phyloP scores from a whole-genome alignment of 2,888 invertebrate genomes.

The Apocheima hispidaria region DNA sequence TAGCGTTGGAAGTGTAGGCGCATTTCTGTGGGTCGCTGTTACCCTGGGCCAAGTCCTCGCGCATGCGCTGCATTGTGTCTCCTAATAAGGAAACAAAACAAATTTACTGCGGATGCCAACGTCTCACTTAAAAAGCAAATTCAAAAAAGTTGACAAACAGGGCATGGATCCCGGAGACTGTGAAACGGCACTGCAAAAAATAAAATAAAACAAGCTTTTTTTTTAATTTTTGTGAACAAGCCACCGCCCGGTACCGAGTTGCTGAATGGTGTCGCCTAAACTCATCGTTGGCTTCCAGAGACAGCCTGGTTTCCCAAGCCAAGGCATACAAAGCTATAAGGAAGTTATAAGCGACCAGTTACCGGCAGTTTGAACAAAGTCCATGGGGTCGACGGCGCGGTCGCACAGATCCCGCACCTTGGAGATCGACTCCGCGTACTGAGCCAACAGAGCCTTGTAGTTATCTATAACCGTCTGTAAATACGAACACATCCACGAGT shows the following conservation, averaged over 20 bases:
- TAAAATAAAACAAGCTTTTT: no score
- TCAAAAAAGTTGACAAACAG: no score
- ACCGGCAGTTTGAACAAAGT: constrained; percentile 97
- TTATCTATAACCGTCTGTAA: constrained; percentile 92
- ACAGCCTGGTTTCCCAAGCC: no score
- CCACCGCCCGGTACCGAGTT: no score
- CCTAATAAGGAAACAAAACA: constrained; percentile 49
- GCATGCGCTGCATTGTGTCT: constrained; percentile 75
- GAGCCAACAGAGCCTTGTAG: constrained; percentile 90
- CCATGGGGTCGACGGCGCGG: constrained; percentile 97
- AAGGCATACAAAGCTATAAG: not conserved
- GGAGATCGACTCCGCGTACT: constrained; percentile 96
- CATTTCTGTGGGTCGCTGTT: constrained; percentile 63
- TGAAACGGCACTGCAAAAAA: no score
- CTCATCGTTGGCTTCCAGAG: no score
- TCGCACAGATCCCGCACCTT: constrained; percentile 96
- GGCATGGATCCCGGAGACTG: no score
- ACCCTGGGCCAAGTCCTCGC: constrained; percentile 58
- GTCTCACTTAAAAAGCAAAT: no score
- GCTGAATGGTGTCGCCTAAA: no score
- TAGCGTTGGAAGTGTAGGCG: constrained; percentile 60
- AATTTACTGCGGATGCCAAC: not conserved
- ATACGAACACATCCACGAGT: no score
- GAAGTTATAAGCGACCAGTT: constrained; percentile 28
- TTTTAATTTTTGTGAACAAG: no score